phyloP scores from a whole-genome alignment of 1,140 invertebrate genomes.

The Drosophila oshimai region DNA sequence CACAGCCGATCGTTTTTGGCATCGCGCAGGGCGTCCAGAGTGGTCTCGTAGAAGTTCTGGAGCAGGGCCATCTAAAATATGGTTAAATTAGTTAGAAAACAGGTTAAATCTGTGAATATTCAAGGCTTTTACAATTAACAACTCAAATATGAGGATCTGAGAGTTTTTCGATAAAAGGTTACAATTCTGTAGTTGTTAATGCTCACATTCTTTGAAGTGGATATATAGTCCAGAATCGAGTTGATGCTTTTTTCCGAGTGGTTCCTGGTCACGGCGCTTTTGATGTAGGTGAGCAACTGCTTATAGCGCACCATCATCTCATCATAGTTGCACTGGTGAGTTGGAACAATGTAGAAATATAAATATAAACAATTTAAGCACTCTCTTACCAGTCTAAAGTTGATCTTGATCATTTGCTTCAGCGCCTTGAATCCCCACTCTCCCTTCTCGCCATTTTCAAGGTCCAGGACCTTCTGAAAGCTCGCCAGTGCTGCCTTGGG shows the following conservation, averaged over 20 bases:
- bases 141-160: no score
- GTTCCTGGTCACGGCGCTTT: slow-evolving; percentile 99
- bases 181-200: no score
- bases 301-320: slow-evolving; percentile 99
- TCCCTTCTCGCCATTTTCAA: slow-evolving; percentile 98
- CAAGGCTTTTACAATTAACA: no score
- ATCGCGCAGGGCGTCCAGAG: slow-evolving; percentile 98
- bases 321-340: slow-evolving; percentile 91
- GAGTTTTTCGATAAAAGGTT: no score
- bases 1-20: slow-evolving; percentile 99
- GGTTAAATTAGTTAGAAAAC: neutral
- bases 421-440: slow-evolving; percentile 99
- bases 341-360: neutral
- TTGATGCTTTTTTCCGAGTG: slow-evolving; percentile 99
- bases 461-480: slow-evolving; percentile 97
- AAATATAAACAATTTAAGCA: neutral
- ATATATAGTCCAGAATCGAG: slow-evolving; percentile 99
- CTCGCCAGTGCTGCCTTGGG: slow-evolving; percentile 95
- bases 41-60: slow-evolving; percentile 99
- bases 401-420: slow-evolving; percentile 99
- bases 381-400: slow-evolving; percentile 94
- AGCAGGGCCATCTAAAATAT: slow-evolving; percentile 97
- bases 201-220: slow-evolving; percentile 98
- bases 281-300: slow-evolving; percentile 98
- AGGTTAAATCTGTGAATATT: no score